Base-by-base conservation (phyloP, 2,113 vertebrate species). In the Todiramphus chloris region DNA sequence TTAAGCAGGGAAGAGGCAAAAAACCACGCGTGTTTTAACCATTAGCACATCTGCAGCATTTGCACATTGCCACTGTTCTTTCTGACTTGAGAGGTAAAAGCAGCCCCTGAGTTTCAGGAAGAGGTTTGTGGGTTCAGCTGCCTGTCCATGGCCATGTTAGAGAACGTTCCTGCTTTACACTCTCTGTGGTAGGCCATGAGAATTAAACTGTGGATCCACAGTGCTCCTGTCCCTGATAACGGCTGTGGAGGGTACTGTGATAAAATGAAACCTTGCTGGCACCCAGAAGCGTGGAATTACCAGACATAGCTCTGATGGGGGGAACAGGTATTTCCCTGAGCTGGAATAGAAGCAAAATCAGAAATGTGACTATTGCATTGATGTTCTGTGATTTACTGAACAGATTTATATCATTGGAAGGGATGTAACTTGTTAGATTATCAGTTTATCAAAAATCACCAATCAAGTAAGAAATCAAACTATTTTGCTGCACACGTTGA, bases 131-230 rank as follows among this genome's bases (percentile, higher is more conserved):
- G 50, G 19, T 9, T 43, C 31, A 79, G 35, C 28, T 24, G 55
- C 23, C 43, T 46, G 37, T 80, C 76, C 37, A 14, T 6, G 3
- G 46, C 6, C 73, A 39, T 0, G 0, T 24, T 7, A 17, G 27
- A 60, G 23, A 69, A 10, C 28, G 70, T 21, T 81, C 60, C 39
- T 51, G 39, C n/a, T 64, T 64, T 59, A 9, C 3, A 2, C 23
- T 27, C 6, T 8, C 55, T 75, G 48, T 56, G 72, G 55, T 44
- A 53, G 19, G 78, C 6, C 39, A 19, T 7, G 16, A 72, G 43
- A 48, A 30, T 70, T 9, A 35, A 30, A 37, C 21, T 43, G 51
- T 3, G 33, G 6, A 41, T 43, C 28, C 19, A 6, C n/a, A 16
- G 74, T 2, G 5, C 44, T 37, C 53, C n/a, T 53, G 41, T 37